Conservation (phyloP, 2,113 vertebrate genomes). For the Amia ocellicauda region DNA sequence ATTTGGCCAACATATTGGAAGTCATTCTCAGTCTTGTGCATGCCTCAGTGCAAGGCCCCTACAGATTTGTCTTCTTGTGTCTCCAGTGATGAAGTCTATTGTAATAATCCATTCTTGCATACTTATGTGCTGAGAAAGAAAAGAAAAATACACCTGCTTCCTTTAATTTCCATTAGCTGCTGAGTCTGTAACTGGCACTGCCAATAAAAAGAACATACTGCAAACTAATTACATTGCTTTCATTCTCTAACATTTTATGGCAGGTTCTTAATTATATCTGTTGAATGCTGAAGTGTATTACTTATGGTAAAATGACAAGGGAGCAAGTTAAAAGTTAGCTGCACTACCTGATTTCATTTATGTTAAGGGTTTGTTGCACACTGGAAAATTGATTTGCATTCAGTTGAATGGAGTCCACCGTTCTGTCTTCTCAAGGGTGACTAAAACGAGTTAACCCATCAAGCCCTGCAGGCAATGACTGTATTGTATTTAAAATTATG, state of each 20-base stretch:
- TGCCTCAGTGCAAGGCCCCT: too few relatives aligned
- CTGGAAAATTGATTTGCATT: neutral
- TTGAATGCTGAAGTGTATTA: slow-evolving; percentile 59
- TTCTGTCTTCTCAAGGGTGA: neutral
- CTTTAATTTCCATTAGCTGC: neutral
- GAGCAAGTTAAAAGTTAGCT: slow-evolving; percentile 29
- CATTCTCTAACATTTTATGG: slow-evolving; percentile 66
- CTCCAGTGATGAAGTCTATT: too few relatives aligned
- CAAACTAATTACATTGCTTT: slow-evolving; percentile 65
- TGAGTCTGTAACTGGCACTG: slow-evolving; percentile 13
- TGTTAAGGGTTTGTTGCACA: neutral
- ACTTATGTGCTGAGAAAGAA: too few relatives aligned
- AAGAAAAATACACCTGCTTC: neutral
- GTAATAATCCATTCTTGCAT: too few relatives aligned
- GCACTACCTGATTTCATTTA: slow-evolving; percentile 37
- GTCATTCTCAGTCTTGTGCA: too few relatives aligned
- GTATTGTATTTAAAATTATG: too few relatives aligned
- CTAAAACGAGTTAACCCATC: neutral
- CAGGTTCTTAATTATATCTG: slow-evolving; percentile 58
- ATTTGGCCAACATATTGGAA: too few relatives aligned
- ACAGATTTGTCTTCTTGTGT: too few relatives aligned
- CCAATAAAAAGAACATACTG: slow-evolving; percentile 24
- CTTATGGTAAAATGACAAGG: slow-evolving; percentile 53
- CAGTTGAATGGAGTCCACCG: neutral
- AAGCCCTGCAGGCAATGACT: neutral